Conservation (phyloP, 2,888 invertebrate species). For the Eupelmus urozonus region DNA sequence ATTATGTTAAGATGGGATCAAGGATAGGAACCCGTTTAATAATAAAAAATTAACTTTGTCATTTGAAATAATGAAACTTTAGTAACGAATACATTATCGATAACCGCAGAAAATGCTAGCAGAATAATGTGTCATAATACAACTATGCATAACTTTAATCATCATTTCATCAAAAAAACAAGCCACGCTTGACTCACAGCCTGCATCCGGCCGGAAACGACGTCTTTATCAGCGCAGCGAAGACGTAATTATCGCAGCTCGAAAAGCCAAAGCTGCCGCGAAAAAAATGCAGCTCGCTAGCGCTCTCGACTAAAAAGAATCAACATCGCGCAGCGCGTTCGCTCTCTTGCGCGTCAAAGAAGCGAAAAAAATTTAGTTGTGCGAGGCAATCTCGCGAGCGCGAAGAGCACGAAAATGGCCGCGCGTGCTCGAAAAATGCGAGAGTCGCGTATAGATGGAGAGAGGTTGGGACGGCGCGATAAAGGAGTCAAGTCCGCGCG, state of each 20-base stretch:
- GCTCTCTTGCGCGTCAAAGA: constrained; percentile 15
- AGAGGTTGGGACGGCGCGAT: constrained; percentile 1
- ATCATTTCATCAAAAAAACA: background rate
- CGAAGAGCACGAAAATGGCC: constrained; percentile 17
- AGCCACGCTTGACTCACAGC: too few relatives aligned
- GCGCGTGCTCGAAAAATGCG: background rate
- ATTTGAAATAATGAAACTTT: too few relatives aligned
- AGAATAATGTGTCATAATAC: too few relatives aligned
- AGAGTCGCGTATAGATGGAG: constrained; percentile 16
- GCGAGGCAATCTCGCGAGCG: constrained; percentile 1
- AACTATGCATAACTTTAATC: background rate
- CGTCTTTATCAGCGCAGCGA: too few relatives aligned
- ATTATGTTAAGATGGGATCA: too few relatives aligned
- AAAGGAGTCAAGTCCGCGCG: too few relatives aligned
- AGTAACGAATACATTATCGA: too few relatives aligned
- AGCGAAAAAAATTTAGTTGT: constrained; percentile 27
- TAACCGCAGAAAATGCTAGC: too few relatives aligned
- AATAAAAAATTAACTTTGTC: too few relatives aligned
- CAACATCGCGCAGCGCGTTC: background rate
- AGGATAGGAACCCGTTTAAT: too few relatives aligned
- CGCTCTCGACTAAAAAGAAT: background rate
- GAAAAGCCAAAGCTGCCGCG: background rate
- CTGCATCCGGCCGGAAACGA: too few relatives aligned
- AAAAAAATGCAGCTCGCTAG: constrained; percentile 9
- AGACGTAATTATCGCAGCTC: too few relatives aligned